Evolutionary conservation across 2,888 invertebrate genomes (phyloP), one percentile per base, ranked within the genome.

Genomic region (Iselma pallidipennis): DNA sequence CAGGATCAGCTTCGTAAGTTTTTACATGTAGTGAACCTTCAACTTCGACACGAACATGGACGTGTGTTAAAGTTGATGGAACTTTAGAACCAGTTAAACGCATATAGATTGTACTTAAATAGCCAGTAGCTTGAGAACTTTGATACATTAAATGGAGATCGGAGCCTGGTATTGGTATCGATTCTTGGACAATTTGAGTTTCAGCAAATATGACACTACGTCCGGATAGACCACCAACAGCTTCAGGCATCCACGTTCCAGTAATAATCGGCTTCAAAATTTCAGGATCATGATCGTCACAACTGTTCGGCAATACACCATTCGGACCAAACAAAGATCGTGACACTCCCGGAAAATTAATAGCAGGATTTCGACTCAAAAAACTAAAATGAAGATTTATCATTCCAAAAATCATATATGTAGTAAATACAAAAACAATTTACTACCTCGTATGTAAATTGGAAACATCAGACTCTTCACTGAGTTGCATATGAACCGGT

Each of bases 181-280:
- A 94, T 83, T 98, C 97, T 82, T 96, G 97, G n/a, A 97, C 90
- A 76, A 97, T 96, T 88, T 95, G 95, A 59, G 94, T 94, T 82
- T 96, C 96, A 49, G 95, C 93, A 78, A 95, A 94, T 66, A 96
- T 89, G 55, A 94, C 88, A 75, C 94, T 91, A 74, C 87, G 86
- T 66, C 91, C 90, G 37, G 94, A 90, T 75, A 92, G 87, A 14
- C 91, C 92, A 57, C 94, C 94, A 45, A 95, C 91, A 49, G 94
- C 93, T 73, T 94, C 94, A 21, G 95, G 90, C 82, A 95, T 92
- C 87, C 95, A 95, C 33, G 95, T 94, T 58, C 94, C 93, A 63
- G 94, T 91, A 66, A 95, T 89, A 74, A 94, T 90, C 0, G 96
- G 95, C 61, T 90, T 88, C 55, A 96, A 85, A 48, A 89, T 83